Evolutionary conservation across 1,140 invertebrate genomes (phyloP).

Genomic region (Papilio xuthus): DNA sequence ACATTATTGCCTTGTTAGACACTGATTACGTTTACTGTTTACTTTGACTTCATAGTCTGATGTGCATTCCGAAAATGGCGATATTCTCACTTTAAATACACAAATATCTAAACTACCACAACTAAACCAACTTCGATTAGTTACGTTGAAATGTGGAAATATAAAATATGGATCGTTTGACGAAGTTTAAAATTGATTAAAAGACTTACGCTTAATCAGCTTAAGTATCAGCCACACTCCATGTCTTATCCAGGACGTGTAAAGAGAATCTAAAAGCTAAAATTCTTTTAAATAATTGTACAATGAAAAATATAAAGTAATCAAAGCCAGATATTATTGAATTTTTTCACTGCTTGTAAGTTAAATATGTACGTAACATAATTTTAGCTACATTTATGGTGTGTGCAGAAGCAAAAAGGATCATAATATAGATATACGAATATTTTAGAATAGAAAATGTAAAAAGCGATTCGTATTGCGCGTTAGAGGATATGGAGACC

Average conservation of each 20-base stretch:
- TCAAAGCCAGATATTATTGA: no score
- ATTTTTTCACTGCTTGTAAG: no score
- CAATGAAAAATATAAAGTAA: no score
- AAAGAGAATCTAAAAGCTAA: no score
- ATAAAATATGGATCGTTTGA: not conserved
- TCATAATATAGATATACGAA: not conserved
- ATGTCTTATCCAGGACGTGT: no score
- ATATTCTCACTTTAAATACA: not conserved
- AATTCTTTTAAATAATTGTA: no score
- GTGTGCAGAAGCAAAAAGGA: not conserved
- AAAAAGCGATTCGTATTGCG: not conserved
- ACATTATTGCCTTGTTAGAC: conserved; percentile 33
- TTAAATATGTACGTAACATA: no score
- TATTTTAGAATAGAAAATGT: not conserved
- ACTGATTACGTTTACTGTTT: conserved; percentile 18
- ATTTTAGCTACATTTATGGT: no score
- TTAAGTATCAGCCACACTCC: no score
- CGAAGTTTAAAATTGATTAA: not conserved
- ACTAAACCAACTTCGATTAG: not conserved
- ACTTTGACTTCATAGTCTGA: conserved; percentile 11
- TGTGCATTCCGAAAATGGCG: not conserved
- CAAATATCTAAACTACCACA: not conserved
- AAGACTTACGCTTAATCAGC: no score
- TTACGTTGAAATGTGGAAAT: not conserved
- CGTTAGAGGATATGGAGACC: conserved; percentile 17